These are phyloP conservation scores for Brachystomella parvula DNA, from an alignment of 1,140 invertebrate species.

Conservation along the genomic window DNA sequence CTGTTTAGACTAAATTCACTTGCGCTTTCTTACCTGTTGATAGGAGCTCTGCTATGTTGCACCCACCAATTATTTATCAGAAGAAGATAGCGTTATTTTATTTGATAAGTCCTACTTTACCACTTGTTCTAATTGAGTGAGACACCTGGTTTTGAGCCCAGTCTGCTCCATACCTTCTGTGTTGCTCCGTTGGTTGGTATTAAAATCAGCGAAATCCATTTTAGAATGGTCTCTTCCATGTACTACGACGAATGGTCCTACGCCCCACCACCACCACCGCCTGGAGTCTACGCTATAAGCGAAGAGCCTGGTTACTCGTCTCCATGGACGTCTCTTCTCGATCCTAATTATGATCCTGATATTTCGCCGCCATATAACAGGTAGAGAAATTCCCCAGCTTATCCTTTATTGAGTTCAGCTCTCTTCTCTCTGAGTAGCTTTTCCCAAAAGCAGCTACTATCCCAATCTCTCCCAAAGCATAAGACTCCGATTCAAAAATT, in stretches of 20 bases:
- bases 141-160: neutral
- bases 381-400: neutral
- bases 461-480: too few relatives aligned
- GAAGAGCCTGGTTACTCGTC: constrained; percentile 17
- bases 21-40: neutral
- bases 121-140: neutral
- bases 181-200: neutral
- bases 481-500: too few relatives aligned
- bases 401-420: neutral
- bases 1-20: neutral
- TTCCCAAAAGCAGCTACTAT: too few relatives aligned
- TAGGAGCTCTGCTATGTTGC: neutral
- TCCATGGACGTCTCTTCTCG: constrained; percentile 16
- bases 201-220: neutral
- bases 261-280: neutral
- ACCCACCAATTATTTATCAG: too few relatives aligned
- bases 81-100: neutral
- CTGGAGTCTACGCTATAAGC: neutral
- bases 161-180: neutral
- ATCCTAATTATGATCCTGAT: constrained; percentile 19
- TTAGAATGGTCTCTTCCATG: constrained; percentile 11
- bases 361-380: constrained; percentile 4
- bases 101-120: neutral
- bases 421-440: neutral
- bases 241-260: constrained; percentile 26